These are phyloP conservation scores for Zootoca vivipara DNA, from an alignment of 2,113 vertebrate species.

Conservation along the genomic window DNA sequence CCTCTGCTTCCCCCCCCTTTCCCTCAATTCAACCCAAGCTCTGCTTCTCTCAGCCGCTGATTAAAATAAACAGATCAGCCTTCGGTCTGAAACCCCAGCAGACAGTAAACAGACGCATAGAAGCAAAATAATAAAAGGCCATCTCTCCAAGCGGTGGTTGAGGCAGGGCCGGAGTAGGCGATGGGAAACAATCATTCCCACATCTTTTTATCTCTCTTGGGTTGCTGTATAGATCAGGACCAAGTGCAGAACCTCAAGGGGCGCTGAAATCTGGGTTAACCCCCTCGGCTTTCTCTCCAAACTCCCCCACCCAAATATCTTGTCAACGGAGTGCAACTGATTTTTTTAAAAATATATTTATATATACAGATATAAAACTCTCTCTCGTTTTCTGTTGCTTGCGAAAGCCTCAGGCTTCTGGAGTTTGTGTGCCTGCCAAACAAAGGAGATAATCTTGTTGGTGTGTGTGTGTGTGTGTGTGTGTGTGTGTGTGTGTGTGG, in stretches of 20 bases:
- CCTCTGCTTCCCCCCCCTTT: no score
- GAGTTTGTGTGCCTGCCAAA: neutral
- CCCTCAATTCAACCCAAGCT: neutral
- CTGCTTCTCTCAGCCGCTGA: neutral
- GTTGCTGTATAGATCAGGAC: neutral
- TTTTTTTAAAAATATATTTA: neutral
- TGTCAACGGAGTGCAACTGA: neutral
- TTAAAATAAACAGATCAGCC: neutral
- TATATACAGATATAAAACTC: no score
- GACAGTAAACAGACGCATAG: neutral
- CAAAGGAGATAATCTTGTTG: no score
- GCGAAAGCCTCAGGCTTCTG: neutral
- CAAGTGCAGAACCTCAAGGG: neutral
- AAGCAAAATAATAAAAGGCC: neutral
- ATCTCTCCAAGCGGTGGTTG: neutral
- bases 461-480: no score
- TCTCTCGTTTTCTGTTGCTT: neutral
- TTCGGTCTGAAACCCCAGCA: neutral
- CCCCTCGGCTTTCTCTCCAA: neutral
- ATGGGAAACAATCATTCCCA: neutral
- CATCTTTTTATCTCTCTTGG: no score
- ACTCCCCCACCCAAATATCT: neutral
- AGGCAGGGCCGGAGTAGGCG: no score
- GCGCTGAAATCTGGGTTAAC: neutral
- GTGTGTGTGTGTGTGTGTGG: accelerated